Conservation (phyloP, 2,888 invertebrate species). For the Drosophila engyochracea region DNA sequence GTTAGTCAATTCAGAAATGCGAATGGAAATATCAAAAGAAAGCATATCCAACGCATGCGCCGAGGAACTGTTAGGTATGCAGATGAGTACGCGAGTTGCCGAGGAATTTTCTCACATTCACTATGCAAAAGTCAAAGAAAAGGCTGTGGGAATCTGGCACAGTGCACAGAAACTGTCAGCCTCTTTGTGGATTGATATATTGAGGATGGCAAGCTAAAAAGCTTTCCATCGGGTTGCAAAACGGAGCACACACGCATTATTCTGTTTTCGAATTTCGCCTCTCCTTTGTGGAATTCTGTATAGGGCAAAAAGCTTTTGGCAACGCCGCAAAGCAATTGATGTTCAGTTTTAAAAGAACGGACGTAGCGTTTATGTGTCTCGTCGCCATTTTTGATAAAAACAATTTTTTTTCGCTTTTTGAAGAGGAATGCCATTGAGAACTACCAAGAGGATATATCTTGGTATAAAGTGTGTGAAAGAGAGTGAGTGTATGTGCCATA, state of each 20-base stretch:
- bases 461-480: conserved; percentile 14
- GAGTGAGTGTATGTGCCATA: conserved; percentile 31
- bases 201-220: conserved; percentile 11
- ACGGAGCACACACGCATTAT: conserved; percentile 17
- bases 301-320: conserved; percentile 50
- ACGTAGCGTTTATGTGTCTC: conserved; percentile 62
- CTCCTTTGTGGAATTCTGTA: conserved; percentile 12
- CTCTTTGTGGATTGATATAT: conserved; percentile 9
- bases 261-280: conserved; percentile 22
- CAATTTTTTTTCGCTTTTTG: conserved; percentile 22
- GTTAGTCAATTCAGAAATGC: conserved; percentile 30
- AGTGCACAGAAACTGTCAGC: conserved; percentile 21
- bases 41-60: conserved; percentile 58
- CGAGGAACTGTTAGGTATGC: conserved; percentile 6
- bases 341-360: conserved; percentile 69
- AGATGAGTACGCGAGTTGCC: conserved; percentile 9
- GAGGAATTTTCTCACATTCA: conserved; percentile 48
- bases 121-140: conserved; percentile 41
- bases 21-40: conserved; percentile 44
- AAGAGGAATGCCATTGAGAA: conserved; percentile 45
- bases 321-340: conserved; percentile 60
- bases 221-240: conserved; percentile 25
- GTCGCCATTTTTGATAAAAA: conserved; percentile 15
- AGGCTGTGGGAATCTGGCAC: conserved; percentile 36
- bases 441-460: conserved; percentile 31